Percentiles rank a stretch among this genome's conserved stretches.
These are phyloP conservation scores for Theristicus caerulescens DNA, from an alignment of 2,113 vertebrate genomes.

Conservation along the genomic window DNA sequence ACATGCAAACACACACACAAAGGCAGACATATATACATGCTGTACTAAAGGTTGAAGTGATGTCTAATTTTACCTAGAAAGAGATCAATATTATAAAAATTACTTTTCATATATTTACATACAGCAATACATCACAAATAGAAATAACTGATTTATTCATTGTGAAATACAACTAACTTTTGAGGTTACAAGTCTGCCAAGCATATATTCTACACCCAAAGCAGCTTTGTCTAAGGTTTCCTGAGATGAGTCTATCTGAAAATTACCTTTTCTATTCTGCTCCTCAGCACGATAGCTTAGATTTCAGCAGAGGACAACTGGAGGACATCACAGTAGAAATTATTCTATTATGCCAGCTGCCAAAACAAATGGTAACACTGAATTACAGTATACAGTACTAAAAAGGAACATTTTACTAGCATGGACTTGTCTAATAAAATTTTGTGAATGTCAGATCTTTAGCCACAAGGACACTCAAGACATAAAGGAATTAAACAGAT, in stretches of 20 bases:
- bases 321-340: constrained; percentile 33
- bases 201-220: background rate
- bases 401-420: constrained; percentile 16
- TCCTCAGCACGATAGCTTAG: background rate
- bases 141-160: background rate
- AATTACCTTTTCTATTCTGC: constrained; percentile 49
- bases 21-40: background rate
- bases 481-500: constrained; percentile 9
- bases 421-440: constrained; percentile 14
- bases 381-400: background rate
- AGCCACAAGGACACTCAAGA: background rate
- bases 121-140: background rate
- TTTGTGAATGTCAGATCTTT: constrained; percentile 6
- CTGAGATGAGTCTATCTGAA: constrained; percentile 43
- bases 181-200: constrained; percentile 20
- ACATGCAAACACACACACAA: background rate
- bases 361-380: constrained; percentile 53
- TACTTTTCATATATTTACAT: background rate
- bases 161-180: constrained; percentile 11
- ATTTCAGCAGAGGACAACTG: constrained; percentile 56
- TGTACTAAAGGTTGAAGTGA: background rate
- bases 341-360: background rate
- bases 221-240: constrained; percentile 23
- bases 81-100: background rate
- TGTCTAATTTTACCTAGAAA: background rate